Conservation (phyloP, 1,140 invertebrate species). For the Eumeta japonica region DNA sequence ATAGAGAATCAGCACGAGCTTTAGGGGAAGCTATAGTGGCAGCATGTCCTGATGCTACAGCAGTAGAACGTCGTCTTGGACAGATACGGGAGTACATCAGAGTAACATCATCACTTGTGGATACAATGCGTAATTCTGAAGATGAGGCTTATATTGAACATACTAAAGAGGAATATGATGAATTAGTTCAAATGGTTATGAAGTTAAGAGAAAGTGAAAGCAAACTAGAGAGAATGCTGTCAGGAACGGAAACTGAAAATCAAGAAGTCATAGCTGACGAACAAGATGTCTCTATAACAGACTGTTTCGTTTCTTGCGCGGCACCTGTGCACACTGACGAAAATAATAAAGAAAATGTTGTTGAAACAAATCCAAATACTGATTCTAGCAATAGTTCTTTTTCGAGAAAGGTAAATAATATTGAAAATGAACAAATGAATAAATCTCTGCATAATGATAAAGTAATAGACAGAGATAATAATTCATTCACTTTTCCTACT, state of each 20-base stretch:
- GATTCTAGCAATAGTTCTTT: constrained; percentile 29
- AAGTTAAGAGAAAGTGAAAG: constrained; percentile 53
- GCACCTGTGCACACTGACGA: too few species aligned
- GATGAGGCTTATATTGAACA: constrained; percentile 57
- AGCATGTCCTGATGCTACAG: constrained; percentile 54
- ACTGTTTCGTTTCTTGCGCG: too few species aligned
- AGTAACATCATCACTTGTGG: constrained; percentile 62
- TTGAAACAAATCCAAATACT: constrained; percentile 14
- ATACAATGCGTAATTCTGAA: constrained; percentile 61
- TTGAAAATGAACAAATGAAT: constrained; percentile 51
- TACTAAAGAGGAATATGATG: constrained; percentile 53
- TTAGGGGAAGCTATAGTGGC: constrained; percentile 48
- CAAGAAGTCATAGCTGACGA: constrained; percentile 8
- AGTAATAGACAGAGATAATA: constrained; percentile 22
- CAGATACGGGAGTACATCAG: constrained; percentile 65
- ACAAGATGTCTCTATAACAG: neutral
- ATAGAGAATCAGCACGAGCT: constrained; percentile 40
- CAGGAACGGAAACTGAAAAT: constrained; percentile 28
- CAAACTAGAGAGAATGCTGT: constrained; percentile 40
- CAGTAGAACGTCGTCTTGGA: constrained; percentile 60
- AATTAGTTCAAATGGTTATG: constrained; percentile 48
- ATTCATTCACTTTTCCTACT: too few species aligned
- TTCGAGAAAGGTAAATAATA: constrained; percentile 49
- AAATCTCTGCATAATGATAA: constrained; percentile 30
- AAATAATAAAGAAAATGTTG: constrained; percentile 8